Percentiles rank a stretch among this genome's conserved stretches.
Conservation (phyloP, 2,113 vertebrate species). For the Cacatua alba region DNA sequence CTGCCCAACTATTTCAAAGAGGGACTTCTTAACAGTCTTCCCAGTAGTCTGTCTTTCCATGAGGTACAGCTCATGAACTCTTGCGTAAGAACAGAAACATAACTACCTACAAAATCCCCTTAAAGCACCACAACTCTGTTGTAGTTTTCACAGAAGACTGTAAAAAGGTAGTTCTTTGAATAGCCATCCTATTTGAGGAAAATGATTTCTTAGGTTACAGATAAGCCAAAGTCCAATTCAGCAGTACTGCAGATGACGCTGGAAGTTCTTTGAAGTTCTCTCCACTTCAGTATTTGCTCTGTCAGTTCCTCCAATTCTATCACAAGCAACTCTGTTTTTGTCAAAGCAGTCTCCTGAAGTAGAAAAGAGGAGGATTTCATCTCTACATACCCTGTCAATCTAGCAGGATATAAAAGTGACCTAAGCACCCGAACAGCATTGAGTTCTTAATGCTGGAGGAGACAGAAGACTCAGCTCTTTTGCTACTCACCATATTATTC, state of each 20-base stretch:
- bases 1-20: background rate
- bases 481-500: conserved; percentile 82
- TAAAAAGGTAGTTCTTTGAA: background rate
- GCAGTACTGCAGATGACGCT: background rate
- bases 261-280: conserved; percentile 61
- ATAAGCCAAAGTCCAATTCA: conserved; percentile 54
- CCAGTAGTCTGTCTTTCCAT: background rate
- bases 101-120: background rate
- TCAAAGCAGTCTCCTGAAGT: conserved; percentile 77
- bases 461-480: background rate
- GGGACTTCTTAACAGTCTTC: background rate
- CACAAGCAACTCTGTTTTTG: conserved; percentile 75
- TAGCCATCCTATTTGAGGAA: background rate
- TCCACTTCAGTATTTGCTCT: conserved; percentile 82
- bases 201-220: background rate
- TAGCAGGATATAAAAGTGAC: background rate
- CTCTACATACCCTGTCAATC: background rate
- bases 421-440: background rate
- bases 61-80: background rate
- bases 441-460: background rate
- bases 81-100: background rate
- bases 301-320: conserved; percentile 79
- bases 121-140: background rate
- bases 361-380: background rate
- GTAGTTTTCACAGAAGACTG: background rate